phyloP scores from a whole-genome alignment of 2,113 vertebrate species.

The Cavia porcellus region DNA sequence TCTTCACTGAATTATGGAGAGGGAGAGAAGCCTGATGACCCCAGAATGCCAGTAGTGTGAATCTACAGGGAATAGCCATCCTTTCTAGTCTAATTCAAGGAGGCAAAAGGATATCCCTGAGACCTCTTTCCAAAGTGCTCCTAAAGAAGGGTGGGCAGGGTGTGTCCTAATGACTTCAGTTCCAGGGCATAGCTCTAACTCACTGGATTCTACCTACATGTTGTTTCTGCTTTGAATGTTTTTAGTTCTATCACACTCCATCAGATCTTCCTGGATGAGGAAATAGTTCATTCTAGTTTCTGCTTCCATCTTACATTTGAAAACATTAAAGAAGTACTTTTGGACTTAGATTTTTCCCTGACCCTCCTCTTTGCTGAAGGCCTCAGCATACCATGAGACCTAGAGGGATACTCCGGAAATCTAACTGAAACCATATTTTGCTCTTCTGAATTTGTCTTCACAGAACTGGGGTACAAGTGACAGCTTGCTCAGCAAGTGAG shows the following conservation, averaged over 20 bases:
- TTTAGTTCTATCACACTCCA: conserved; percentile 26
- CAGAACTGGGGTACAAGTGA: not conserved
- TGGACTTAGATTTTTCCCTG: not conserved
- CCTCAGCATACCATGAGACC: conserved; percentile 35
- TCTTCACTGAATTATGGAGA: conserved; percentile 33
- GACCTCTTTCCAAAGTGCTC: not conserved
- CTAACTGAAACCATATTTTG: conserved; percentile 31
- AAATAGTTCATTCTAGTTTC: conserved; percentile 15
- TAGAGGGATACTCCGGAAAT: conserved; percentile 32
- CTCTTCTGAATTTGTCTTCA: conserved; percentile 36
- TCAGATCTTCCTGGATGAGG: conserved; percentile 41
- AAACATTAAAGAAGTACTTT: conserved; percentile 58
- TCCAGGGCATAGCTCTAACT: not conserved
- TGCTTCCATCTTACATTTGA: conserved; percentile 37
- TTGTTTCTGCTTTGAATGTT: not conserved
- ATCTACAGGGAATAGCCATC: conserved; percentile 16
- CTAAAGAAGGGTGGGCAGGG: conserved; percentile 33
- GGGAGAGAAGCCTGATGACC: not conserved
- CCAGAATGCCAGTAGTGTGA: not conserved
- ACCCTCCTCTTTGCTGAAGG: conserved; percentile 52
- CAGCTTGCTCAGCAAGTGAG: not conserved
- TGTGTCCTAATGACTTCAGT: not conserved
- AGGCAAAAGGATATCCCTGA: conserved; percentile 13
- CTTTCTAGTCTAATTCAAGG: conserved; percentile 2
- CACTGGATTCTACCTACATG: not conserved